Conservation (phyloP, 2,797 vertebrate species). For the Nasua narica region DNA sequence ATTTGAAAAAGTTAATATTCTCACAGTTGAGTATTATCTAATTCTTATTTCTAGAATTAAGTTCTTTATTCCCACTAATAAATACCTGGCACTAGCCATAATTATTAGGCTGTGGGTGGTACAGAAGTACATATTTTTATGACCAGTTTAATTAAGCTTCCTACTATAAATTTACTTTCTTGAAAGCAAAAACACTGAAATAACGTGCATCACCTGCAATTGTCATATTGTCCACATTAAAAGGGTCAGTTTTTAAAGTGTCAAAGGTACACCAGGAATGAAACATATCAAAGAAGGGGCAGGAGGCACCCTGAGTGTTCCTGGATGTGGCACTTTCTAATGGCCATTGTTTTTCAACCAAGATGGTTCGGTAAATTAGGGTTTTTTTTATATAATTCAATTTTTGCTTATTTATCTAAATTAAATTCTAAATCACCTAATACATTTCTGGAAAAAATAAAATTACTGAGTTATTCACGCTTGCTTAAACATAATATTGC, state of each 20-base stretch:
- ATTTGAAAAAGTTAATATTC: neutral
- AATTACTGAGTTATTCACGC: neutral
- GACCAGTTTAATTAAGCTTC: neutral
- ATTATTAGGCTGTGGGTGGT: neutral
- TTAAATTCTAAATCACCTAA: slow-evolving; percentile 29
- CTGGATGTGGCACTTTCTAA: neutral
- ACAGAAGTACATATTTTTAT: neutral
- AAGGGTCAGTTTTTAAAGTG: neutral
- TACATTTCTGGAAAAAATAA: neutral
- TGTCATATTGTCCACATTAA: neutral
- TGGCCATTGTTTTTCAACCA: neutral
- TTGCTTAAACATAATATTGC: neutral
- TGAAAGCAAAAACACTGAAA: neutral
- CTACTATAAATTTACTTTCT: neutral
- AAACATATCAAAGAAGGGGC: neutral
- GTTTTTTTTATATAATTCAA: neutral
- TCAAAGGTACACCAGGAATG: neutral
- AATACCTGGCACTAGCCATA: neutral
- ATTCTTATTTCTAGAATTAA: slow-evolving; percentile 40
- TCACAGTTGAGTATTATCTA: neutral
- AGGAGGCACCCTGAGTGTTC: neutral
- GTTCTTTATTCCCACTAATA: neutral
- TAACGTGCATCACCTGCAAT: neutral
- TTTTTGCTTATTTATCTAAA: neutral
- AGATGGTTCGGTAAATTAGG: neutral